These are phyloP conservation scores for Nematopogon swammerdamellus DNA, from an alignment of 2,888 invertebrate species.

Conservation along the genomic window DNA sequence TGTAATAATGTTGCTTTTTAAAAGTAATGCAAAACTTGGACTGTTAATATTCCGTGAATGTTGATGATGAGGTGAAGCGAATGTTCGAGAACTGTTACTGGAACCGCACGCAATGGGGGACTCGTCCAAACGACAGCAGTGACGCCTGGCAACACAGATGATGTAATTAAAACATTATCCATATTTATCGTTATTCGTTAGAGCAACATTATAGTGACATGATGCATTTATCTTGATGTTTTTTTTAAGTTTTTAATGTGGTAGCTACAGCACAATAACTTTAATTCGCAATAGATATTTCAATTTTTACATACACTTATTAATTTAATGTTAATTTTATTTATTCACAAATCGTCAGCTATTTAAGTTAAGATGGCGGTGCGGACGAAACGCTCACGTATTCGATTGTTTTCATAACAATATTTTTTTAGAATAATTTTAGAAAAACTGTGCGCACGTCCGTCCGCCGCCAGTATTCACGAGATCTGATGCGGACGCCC, in stretches of 20 bases:
- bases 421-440: slow-evolving; percentile 38
- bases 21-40: neutral
- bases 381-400: slow-evolving; percentile 15
- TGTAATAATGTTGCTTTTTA: slow-evolving; percentile 10
- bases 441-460: slow-evolving; percentile 13
- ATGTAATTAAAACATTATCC: too few relatives aligned
- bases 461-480: slow-evolving; percentile 31
- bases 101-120: too few relatives aligned
- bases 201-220: slow-evolving; percentile 50
- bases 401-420: slow-evolving; percentile 9
- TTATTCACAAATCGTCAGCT: neutral
- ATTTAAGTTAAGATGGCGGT: neutral
- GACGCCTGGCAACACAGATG: too few relatives aligned
- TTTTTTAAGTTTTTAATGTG: slow-evolving; percentile 44
- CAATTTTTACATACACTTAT: neutral
- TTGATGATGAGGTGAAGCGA: too few relatives aligned
- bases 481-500: slow-evolving; percentile 44
- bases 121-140: too few relatives aligned
- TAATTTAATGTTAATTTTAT: neutral
- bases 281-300: neutral
- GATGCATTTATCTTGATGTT: slow-evolving; percentile 55
- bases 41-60: neutral
- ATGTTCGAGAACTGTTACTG: too few relatives aligned
- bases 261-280: slow-evolving; percentile 28
- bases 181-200: slow-evolving; percentile 18